Base-by-base conservation (phyloP, 2,888 invertebrate species). In the Loripinus fragilis region DNA sequence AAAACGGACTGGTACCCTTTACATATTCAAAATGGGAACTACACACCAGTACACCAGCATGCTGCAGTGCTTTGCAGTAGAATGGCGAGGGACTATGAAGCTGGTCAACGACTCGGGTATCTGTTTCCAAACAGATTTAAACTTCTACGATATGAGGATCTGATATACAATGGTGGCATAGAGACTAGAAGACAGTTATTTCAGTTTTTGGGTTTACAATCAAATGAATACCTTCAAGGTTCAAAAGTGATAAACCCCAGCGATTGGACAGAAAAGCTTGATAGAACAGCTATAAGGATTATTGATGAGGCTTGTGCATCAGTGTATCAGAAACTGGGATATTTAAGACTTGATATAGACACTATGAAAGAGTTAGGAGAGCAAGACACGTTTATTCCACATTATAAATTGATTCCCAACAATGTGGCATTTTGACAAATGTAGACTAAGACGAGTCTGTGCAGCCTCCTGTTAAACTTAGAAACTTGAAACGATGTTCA, bases 1-100 rank as follows among this genome's bases (percentile, higher is more conserved):
- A 60, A 60, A 60, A 60, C 60, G 17, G 15, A 1, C 20, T 60
- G 60, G 60, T 60, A 60, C n/a, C 60, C 60, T 33, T 33, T 60
- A 20, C 3, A n/a, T 30, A 33, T 60, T 3, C 17, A 15, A 20
- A 33, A 30, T 33, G 60, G 60, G 20, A 23, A 60, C 20, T 60
- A 33, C 33, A 12, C 33, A 20, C 30, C 33, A 60, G 33, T 60
- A 17, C 12, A 7, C 17, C 7, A 12, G 33, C 23, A 60, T 33
- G 60, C 60, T 5, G 10, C 10, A 1, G 33, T 60, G 15, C 23
- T 60, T 25, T 60, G 60, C 60, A 33, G 10, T 2, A 30, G 60
- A 33, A 60, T 60, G 60, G 5, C 33, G 5, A 30, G 2, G 15
- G 60, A 60, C 20, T 60, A 10, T 60, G 33, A 33, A 20, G 33